Conservation (phyloP, 2,113 vertebrate species). For the Dunckerocampus dactyliophorus region DNA sequence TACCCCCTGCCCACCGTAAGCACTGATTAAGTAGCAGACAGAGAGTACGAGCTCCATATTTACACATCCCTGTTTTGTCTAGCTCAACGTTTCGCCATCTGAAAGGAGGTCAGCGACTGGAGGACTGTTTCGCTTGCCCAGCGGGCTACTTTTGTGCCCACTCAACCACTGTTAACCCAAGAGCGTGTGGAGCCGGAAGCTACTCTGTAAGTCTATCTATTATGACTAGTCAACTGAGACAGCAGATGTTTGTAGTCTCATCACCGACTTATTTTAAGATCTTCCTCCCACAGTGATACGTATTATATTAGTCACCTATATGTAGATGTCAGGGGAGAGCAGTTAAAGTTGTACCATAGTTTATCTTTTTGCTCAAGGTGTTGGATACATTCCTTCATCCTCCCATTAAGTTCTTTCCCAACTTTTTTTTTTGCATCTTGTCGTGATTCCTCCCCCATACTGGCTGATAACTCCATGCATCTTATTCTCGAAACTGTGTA, state of each 20-base stretch:
- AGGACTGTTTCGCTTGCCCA: conserved; percentile 78
- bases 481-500: conserved; percentile 41
- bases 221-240: conserved; percentile 32
- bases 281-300: conserved; percentile 35
- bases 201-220: conserved; percentile 80
- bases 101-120: conserved; percentile 63
- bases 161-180: conserved; percentile 75
- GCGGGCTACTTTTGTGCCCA: conserved; percentile 81
- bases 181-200: conserved; percentile 77
- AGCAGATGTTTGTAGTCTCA: conserved; percentile 22
- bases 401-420: conserved; percentile 22
- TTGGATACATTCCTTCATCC: conserved; percentile 9
- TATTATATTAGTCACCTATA: conserved; percentile 46
- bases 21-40: conserved; percentile 1
- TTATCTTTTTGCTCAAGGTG: conserved; percentile 9
- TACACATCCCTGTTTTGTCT: conserved; percentile 15
- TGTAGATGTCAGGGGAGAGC: conserved; percentile 37
- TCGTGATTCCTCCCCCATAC: conserved; percentile 45
- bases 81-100: conserved; percentile 76
- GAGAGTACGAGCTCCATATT: conserved; percentile 7
- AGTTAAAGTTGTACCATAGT: conserved; percentile 21
- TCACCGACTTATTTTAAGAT: conserved; percentile 47
- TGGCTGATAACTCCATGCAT: conserved; percentile 48
- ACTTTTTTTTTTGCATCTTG: conserved; percentile 30
- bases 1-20: conserved; percentile 79